These are phyloP conservation scores for Cryptocheilus praepositus DNA, from an alignment of 2,888 invertebrate species.

Conservation along the genomic window DNA sequence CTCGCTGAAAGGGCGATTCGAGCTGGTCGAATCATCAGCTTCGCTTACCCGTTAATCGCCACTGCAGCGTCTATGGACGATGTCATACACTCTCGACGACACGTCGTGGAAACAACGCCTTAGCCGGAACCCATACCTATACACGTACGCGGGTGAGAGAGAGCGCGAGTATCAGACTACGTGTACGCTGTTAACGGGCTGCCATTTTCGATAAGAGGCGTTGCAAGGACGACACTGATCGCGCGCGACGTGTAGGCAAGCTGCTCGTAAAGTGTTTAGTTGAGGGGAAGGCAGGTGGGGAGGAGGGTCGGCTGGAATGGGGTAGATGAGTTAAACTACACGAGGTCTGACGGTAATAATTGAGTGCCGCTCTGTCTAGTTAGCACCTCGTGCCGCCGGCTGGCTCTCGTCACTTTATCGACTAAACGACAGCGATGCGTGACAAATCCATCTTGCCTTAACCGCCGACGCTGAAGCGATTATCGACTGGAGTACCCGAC, in stretches of 20 bases:
- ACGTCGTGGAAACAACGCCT: constrained; percentile 40
- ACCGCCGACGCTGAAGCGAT: constrained; percentile 54
- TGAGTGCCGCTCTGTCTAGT: constrained; percentile 74
- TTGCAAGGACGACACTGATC: constrained; percentile 72
- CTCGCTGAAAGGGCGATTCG: no score
- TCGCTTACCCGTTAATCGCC: constrained; percentile 44
- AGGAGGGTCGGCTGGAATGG: constrained; percentile 39
- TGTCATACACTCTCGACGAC: constrained; percentile 38
- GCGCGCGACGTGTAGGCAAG: constrained; percentile 72
- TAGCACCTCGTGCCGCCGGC: constrained; percentile 63
- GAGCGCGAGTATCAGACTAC: constrained; percentile 31
- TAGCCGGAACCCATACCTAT: constrained; percentile 29
- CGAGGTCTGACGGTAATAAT: constrained; percentile 74
- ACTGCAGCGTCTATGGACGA: constrained; percentile 40
- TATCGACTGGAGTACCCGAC: constrained; percentile 46
- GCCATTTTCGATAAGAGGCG: constrained; percentile 73
- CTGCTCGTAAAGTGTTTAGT: constrained; percentile 75
- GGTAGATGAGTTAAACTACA: constrained; percentile 71
- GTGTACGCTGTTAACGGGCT: constrained; percentile 68
- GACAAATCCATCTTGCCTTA: constrained; percentile 72
- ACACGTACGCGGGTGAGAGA: constrained; percentile 5
- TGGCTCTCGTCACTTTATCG: constrained; percentile 72
- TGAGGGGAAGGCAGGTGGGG: constrained; percentile 69
- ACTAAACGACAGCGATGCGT: constrained; percentile 71
- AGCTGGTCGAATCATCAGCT: constrained; percentile 12